Percentiles rank a stretch among this genome's conserved stretches.
Evolutionary conservation across 1,140 invertebrate species (phyloP).

Genomic region (Hyles euphorbiae): DNA sequence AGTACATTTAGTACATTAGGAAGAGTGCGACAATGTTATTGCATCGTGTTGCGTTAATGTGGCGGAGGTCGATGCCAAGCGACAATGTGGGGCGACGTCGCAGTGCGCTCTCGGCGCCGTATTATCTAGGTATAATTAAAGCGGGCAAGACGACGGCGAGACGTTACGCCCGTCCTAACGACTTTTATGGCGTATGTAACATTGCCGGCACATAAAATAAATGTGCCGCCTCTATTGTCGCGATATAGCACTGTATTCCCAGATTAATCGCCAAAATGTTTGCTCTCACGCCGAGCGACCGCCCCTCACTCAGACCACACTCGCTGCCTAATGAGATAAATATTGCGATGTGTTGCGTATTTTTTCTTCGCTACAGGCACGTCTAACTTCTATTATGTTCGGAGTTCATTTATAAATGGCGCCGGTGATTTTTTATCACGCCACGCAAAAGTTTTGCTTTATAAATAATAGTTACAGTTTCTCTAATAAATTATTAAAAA

Average conservation of each 20-base stretch:
- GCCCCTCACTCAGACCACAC: constrained; percentile 47
- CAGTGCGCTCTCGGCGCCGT: constrained; percentile 45
- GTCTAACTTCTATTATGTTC: no score
- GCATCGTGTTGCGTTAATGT: constrained; percentile 58
- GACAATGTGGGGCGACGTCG: constrained; percentile 25
- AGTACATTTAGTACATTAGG: constrained; percentile 33
- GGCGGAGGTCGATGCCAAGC: constrained; percentile 29
- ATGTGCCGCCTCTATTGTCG: constrained; percentile 66
- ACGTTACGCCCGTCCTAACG: constrained; percentile 70
- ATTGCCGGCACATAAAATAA: constrained; percentile 73
- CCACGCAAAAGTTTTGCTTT: no score
- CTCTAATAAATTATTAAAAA: no score
- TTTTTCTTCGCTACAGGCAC: not conserved
- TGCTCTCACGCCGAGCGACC: constrained; percentile 55
- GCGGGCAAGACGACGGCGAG: constrained; percentile 68
- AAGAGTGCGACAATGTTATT: constrained; percentile 58
- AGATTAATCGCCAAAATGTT: constrained; percentile 71
- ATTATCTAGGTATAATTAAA: constrained; percentile 70
- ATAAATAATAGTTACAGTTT: no score
- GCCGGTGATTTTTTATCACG: no score
- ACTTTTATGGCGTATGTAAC: constrained; percentile 74
- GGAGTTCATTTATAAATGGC: no score
- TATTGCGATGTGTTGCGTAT: constrained; percentile 31
- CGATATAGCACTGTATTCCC: constrained; percentile 59
- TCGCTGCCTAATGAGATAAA: constrained; percentile 44